These are phyloP conservation scores for Sebastes miniatus DNA, from an alignment of 2,797 vertebrate genomes.

Conservation along the genomic window DNA sequence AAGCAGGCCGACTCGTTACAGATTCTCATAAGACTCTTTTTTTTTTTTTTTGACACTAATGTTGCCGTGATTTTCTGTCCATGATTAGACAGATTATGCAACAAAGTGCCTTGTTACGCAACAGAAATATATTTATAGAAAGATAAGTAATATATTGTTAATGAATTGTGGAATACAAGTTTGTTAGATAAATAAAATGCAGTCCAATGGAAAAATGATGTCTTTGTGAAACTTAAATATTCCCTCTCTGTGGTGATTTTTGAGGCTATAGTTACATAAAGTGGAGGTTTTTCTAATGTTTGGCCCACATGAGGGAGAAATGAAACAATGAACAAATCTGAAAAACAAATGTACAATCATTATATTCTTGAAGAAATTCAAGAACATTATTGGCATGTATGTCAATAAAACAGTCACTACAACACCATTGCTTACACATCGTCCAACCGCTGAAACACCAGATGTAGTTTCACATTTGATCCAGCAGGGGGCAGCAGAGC, in stretches of 20 bases:
- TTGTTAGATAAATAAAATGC: neutral
- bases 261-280: neutral
- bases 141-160: neutral
- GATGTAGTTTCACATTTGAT: neutral
- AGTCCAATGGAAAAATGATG: neutral
- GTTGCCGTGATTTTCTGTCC: constrained; percentile 6
- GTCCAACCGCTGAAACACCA: neutral
- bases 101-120: constrained; percentile 11
- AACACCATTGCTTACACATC: neutral
- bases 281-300: neutral
- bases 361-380: neutral
- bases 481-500: constrained; percentile 63
- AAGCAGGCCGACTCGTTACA: neutral
- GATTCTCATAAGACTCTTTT: neutral
- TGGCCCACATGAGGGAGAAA: fast-evolving
- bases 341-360: neutral
- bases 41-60: neutral
- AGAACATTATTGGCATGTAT: neutral
- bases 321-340: neutral
- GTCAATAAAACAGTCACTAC: neutral
- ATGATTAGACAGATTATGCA: constrained; percentile 18
- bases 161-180: neutral
- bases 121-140: neutral
- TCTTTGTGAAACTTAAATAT: neutral
- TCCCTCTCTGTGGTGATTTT: neutral